Conservation (phyloP, 2,797 vertebrate genomes). For the Pseudomugil tenellus region DNA sequence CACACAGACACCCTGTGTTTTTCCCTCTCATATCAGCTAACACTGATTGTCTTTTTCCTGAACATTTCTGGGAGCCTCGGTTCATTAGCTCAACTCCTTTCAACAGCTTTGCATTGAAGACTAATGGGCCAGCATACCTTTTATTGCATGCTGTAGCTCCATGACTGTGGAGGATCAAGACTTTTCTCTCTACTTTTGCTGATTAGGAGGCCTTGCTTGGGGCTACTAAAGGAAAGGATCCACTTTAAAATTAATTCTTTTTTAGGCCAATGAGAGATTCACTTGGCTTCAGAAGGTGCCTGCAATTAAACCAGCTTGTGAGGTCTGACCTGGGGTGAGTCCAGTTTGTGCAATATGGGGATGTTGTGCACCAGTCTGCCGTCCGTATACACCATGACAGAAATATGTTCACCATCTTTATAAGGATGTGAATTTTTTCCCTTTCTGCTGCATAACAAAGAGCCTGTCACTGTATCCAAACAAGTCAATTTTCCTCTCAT, state of each 20-base stretch:
- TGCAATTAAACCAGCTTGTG: conserved; percentile 57
- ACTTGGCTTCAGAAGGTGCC: conserved; percentile 50
- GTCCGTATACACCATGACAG: not conserved
- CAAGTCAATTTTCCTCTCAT: not conserved
- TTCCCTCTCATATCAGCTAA: conserved; percentile 16
- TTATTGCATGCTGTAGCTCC: conserved; percentile 73
- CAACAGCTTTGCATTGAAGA: conserved; percentile 69
- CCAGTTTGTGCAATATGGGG: conserved; percentile 27
- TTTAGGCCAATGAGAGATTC: conserved; percentile 66
- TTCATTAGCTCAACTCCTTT: conserved; percentile 80
- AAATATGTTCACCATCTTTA: conserved; percentile 1
- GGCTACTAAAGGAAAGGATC: conserved; percentile 73
- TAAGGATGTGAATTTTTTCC: not conserved
- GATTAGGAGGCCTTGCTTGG: conserved; percentile 52
- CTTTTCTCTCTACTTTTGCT: conserved; percentile 64
- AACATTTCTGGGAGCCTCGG: conserved; percentile 58
- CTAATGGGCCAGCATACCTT: conserved; percentile 75
- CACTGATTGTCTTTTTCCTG: conserved; percentile 51
- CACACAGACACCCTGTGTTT: conserved; percentile 16
- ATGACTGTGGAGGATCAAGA: conserved; percentile 65
- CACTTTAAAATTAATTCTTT: conserved; percentile 74
- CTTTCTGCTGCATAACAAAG: not conserved
- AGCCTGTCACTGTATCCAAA: not conserved
- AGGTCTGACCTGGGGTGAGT: conserved; percentile 41
- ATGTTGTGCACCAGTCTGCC: not conserved